phyloP scores from a whole-genome alignment of 2,888 invertebrate species.

The Hyalella azteca region DNA sequence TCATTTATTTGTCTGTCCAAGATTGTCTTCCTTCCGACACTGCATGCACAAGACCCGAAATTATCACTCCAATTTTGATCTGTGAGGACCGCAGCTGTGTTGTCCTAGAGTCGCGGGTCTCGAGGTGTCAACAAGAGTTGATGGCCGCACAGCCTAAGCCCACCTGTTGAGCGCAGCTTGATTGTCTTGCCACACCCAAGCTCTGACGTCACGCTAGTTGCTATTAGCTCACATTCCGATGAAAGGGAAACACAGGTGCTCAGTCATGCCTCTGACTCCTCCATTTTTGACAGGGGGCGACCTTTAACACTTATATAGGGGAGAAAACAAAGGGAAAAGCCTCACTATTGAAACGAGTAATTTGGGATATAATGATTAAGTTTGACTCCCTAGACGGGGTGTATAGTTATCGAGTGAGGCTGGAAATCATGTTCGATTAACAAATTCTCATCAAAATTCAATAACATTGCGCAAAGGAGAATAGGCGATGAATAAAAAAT shows the following conservation, averaged over 20 bases:
- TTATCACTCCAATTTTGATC: too few relatives aligned
- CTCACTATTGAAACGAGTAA: neutral
- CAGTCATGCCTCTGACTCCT: neutral
- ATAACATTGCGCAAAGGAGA: too few relatives aligned
- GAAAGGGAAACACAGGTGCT: conserved; percentile 1
- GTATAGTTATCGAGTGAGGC: neutral
- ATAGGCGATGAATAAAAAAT: too few relatives aligned
- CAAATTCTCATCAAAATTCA: too few relatives aligned
- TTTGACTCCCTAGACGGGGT: neutral
- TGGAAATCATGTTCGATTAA: neutral
- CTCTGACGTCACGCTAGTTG: conserved; percentile 1
- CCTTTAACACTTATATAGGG: neutral
- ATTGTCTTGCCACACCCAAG: neutral
- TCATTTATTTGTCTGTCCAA: neutral
- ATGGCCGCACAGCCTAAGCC: neutral
- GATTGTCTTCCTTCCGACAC: neutral
- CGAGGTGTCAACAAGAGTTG: too few relatives aligned
- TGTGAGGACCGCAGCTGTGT: too few relatives aligned
- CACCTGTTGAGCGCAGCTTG: conserved; percentile 3
- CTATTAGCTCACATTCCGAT: neutral
- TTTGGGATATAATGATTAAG: neutral
- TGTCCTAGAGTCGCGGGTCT: too few relatives aligned
- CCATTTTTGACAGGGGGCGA: neutral
- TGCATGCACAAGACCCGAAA: neutral
- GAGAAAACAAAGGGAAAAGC: too few relatives aligned